A percentile compares a stretch with the other conserved stretches of the same genome.
These are phyloP conservation scores for Microctenopoma lineatum DNA, from an alignment of 2,797 vertebrate genomes.

Conservation along the genomic window DNA sequence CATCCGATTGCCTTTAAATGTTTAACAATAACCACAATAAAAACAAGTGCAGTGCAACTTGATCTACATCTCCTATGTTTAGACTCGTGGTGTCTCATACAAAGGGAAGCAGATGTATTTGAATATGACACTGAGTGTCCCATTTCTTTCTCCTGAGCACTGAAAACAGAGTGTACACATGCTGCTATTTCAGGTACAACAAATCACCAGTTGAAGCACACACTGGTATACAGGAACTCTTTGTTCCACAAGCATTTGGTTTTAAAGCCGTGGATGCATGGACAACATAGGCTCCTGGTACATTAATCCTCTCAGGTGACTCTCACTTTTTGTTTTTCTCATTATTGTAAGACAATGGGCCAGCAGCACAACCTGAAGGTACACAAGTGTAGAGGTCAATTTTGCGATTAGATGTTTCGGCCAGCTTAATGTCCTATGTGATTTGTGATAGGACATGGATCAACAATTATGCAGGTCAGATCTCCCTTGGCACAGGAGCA, in stretches of 20 bases:
- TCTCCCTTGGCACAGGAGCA: too few relatives aligned
- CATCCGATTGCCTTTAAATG: conserved; percentile 55
- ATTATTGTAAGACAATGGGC: neutral
- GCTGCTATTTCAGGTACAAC: conserved; percentile 66
- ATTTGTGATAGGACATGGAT: neutral
- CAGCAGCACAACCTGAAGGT: neutral
- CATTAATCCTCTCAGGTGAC: neutral
- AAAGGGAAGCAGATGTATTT: conserved; percentile 47
- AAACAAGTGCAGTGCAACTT: conserved; percentile 45
- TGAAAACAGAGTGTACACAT: conserved; percentile 37
- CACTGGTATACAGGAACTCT: conserved; percentile 11
- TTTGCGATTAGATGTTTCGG: neutral
- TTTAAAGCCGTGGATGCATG: neutral
- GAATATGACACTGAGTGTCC: conserved; percentile 48
- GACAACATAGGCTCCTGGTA: neutral
- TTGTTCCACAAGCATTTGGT: conserved; percentile 26
- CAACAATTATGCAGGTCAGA: neutral
- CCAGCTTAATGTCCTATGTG: neutral
- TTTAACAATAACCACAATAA: conserved; percentile 57
- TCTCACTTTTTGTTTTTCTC: neutral
- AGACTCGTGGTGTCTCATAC: conserved; percentile 44
- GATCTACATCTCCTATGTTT: conserved; percentile 59
- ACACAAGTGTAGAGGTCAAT: neutral
- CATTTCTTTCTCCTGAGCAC: conserved; percentile 65
- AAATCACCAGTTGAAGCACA: conserved; percentile 62